These are phyloP conservation scores for Osmerus eperlanus DNA, from an alignment of 2,113 vertebrate genomes.

Conservation along the genomic window DNA sequence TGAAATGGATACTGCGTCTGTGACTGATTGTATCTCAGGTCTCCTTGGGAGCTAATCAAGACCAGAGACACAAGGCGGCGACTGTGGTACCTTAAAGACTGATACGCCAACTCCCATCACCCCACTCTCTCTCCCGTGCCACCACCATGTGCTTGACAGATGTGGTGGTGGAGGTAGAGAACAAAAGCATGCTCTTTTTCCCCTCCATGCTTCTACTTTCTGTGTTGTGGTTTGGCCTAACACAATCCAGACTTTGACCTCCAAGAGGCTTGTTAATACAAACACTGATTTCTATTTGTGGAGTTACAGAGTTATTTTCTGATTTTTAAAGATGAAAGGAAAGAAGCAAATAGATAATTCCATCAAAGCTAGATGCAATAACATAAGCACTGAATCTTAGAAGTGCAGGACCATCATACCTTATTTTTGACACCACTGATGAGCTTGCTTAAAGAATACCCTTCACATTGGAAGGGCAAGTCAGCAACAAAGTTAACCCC, in stretches of 20 bases:
- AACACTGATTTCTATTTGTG: slow-evolving; percentile 13
- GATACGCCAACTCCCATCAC: slow-evolving; percentile 16
- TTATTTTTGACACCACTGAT: background rate
- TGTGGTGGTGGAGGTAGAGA: slow-evolving; percentile 26
- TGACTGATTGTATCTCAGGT: slow-evolving; percentile 29
- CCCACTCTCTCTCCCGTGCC: background rate
- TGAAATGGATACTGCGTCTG: background rate
- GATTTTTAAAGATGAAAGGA: background rate
- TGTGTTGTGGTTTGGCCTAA: slow-evolving; percentile 26
- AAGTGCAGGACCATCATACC: too few relatives aligned
- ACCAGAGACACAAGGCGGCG: slow-evolving; percentile 11
- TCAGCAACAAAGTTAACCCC: slow-evolving; percentile 10
- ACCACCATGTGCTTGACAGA: slow-evolving; percentile 49
- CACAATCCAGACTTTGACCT: slow-evolving; percentile 28
- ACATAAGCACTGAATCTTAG: too few relatives aligned
- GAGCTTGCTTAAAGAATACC: background rate
- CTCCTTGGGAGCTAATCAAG: slow-evolving; percentile 26
- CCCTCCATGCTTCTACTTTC: slow-evolving; percentile 9
- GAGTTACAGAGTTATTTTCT: slow-evolving; percentile 1
- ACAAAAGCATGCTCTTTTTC: slow-evolving; percentile 24
- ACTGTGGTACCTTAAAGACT: slow-evolving; percentile 12
- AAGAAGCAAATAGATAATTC: background rate
- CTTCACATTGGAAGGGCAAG: slow-evolving; percentile 4
- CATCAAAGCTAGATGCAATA: background rate
- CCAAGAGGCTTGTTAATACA: slow-evolving; percentile 28